These are phyloP conservation scores for Phataginus tetradactyla DNA, from an alignment of 2,797 vertebrate genomes.

Conservation along the genomic window DNA sequence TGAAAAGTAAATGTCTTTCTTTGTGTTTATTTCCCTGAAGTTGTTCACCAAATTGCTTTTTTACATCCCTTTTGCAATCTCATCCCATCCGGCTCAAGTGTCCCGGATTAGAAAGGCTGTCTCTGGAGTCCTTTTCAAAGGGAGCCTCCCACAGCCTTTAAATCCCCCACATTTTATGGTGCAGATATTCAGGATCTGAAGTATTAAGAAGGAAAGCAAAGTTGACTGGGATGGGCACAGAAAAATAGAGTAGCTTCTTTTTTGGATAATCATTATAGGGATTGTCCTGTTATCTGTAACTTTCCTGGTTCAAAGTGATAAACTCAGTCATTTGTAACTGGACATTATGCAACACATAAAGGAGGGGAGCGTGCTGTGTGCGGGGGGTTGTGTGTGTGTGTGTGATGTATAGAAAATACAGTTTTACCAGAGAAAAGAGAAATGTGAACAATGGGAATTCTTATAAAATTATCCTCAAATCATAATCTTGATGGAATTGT, in stretches of 20 bases:
- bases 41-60: slow-evolving; percentile 78
- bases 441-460: background rate
- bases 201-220: slow-evolving; percentile 62
- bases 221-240: slow-evolving; percentile 59
- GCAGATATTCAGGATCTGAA: slow-evolving; percentile 81
- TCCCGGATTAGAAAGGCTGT: slow-evolving; percentile 83
- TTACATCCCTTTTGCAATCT: slow-evolving; percentile 83
- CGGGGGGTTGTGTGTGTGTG: background rate
- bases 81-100: slow-evolving; percentile 85
- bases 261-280: slow-evolving; percentile 43
- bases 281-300: slow-evolving; percentile 13
- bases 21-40: slow-evolving; percentile 67
- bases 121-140: slow-evolving; percentile 86
- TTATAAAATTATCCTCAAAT: background rate
- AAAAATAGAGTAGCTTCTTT: slow-evolving; percentile 61
- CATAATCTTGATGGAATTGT: background rate
- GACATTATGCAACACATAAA: slow-evolving; percentile 17
- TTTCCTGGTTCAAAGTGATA: slow-evolving; percentile 55
- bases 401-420: background rate
- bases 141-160: slow-evolving; percentile 85
- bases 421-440: background rate
- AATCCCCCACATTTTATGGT: slow-evolving; percentile 83
- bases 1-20: slow-evolving; percentile 50
- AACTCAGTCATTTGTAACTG: slow-evolving; percentile 42
- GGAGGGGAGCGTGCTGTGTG: background rate